These are phyloP conservation scores for Platanista minor DNA, from an alignment of 2,113 vertebrate species.

Conservation along the genomic window DNA sequence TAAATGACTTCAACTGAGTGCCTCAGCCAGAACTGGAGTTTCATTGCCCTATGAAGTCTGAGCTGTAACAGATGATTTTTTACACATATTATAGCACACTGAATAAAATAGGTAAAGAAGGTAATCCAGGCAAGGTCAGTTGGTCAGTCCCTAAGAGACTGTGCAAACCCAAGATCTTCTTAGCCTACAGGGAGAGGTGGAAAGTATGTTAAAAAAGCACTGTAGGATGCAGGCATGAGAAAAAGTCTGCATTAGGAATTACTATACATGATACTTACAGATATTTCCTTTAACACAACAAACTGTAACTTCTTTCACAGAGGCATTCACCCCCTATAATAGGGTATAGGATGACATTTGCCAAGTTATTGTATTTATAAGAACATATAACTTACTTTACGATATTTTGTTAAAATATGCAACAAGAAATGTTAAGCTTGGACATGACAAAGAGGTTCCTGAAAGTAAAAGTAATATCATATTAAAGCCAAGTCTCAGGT, in stretches of 20 bases:
- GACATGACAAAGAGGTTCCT: background rate
- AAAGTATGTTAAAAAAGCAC: background rate
- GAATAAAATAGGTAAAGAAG: constrained; percentile 14
- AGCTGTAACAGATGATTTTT: background rate
- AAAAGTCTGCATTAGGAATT: background rate
- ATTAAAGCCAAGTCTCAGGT: background rate
- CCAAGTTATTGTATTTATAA: background rate
- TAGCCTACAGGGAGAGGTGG: background rate
- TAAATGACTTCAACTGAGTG: background rate
- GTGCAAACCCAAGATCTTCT: background rate
- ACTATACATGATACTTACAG: background rate
- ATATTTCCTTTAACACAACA: background rate
- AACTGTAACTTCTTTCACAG: background rate
- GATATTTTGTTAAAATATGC: background rate
- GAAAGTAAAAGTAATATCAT: background rate
- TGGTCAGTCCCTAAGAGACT: background rate
- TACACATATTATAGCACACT: background rate
- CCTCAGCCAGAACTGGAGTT: background rate
- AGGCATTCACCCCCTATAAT: background rate
- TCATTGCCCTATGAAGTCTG: background rate
- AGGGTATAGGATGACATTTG: background rate
- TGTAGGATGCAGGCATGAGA: background rate
- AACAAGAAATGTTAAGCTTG: background rate
- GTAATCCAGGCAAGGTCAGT: background rate
- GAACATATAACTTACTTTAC: background rate